Conservation (phyloP, 1,140 invertebrate genomes). For the Conopomorpha cramerella region DNA sequence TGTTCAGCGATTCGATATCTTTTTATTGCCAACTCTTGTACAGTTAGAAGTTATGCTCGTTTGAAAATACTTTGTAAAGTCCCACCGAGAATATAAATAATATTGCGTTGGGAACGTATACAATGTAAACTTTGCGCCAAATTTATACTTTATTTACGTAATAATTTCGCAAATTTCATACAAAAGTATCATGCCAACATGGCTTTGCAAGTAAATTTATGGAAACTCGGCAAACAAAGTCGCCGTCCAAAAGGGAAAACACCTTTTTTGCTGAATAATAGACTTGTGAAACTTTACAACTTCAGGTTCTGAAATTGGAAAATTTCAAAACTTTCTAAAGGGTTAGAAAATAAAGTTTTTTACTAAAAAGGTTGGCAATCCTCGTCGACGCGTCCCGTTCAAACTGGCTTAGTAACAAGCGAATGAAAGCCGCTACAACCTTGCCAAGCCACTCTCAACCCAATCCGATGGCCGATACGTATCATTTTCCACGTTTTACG, state of each 20-base stretch:
- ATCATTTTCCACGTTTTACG: constrained; percentile 2
- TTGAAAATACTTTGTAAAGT: not conserved
- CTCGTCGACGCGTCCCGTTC: constrained; percentile 16
- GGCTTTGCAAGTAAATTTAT: not conserved
- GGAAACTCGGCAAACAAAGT: not conserved
- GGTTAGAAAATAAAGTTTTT: constrained; percentile 32
- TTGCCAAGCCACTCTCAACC: constrained; percentile 4
- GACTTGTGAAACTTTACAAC: too few species aligned
- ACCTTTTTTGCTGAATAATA: not conserved
- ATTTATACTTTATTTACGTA: too few species aligned
- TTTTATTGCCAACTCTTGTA: not conserved
- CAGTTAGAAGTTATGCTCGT: not conserved
- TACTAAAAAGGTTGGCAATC: constrained; percentile 49
- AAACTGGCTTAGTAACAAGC: constrained; percentile 40
- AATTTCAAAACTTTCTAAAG: constrained; percentile 12
- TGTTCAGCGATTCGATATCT: too few species aligned
- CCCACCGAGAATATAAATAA: not conserved
- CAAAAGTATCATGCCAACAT: too few species aligned
- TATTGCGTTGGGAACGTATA: not conserved
- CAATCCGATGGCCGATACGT: constrained; percentile 5
- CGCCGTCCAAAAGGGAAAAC: not conserved
- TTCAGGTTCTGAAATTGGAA: not conserved
- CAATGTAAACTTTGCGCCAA: too few species aligned
- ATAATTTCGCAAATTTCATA: too few species aligned
- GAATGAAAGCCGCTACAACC: constrained; percentile 24